Evolutionary conservation across 2,113 vertebrate species (phyloP), one percentile per base, ranked within the genome.

Genomic region (Chelonoidis abingdonii): DNA sequence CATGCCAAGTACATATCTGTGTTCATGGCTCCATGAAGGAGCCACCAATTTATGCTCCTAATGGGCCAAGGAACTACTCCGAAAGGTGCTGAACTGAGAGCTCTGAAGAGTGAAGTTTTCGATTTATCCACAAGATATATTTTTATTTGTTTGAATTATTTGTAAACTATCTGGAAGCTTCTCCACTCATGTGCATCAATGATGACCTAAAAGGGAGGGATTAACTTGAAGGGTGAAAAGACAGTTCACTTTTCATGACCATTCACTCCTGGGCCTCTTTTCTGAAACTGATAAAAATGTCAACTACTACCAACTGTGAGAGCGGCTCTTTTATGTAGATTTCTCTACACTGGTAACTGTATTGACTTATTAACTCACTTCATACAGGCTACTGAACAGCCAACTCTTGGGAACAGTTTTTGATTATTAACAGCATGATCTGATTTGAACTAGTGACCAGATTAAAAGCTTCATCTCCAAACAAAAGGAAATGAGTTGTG

Each of bases 371-470:
- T 35, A 69, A 35, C 16, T 69, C 16, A 69, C 62, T 69, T 69
- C 62, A 69, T 17, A 65, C 4, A 69, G 62, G 17, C 16, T 31
- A 35, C 59, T 0, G 0, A 94, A 76, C 27, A 54, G 54, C 8
- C 44, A 81, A 75, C 59, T 27, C 2, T 78, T 24, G 1, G 2
- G 3, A 83, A 87, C 0, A 0, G 3, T 27, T 59, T 57, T 17
- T 35, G 29, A 29, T 17, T 91, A 44, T 49, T 87, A 31, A 69
- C 41, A 62, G 16, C 35, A 31, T 21, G 10, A 16, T n/a, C 22
- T 69, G 57, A 72, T 69, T 5, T 50, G 41, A 59, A 49, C 3
- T 2, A 8, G 56, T 27, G 56, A 57, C 56, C 12, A 17, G 35
- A 7, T 47, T 84, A 29, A 80, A 82, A 87, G 0, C 59, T 56